These are phyloP conservation scores for Mus caroli DNA, from an alignment of 2,797 vertebrate genomes.

Conservation along the genomic window DNA sequence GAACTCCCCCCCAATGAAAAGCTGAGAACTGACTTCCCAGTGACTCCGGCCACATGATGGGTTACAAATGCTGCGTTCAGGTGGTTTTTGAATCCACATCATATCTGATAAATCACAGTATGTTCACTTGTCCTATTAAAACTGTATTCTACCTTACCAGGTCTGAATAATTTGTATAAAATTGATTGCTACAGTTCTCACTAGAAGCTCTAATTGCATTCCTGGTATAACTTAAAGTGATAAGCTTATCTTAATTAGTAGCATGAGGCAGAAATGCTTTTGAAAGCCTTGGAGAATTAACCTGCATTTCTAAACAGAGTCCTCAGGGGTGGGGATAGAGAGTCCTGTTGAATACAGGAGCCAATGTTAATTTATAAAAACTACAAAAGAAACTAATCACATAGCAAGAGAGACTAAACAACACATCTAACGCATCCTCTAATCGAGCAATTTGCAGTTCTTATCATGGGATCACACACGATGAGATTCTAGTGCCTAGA, in stretches of 20 bases:
- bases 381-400: slow-evolving; percentile 82
- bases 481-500: not conserved
- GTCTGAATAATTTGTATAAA: slow-evolving; percentile 90
- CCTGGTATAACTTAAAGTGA: slow-evolving; percentile 90
- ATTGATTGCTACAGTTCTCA: slow-evolving; percentile 90
- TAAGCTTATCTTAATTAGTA: slow-evolving; percentile 93
- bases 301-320: slow-evolving; percentile 88
- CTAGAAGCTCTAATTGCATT: slow-evolving; percentile 90
- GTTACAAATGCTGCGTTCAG: slow-evolving; percentile 70
- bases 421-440: not conserved
- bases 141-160: slow-evolving; percentile 87
- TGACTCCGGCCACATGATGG: slow-evolving; percentile 68
- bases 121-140: slow-evolving; percentile 88
- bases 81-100: slow-evolving; percentile 82
- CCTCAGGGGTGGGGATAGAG: slow-evolving; percentile 47
- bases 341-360: slow-evolving; percentile 80
- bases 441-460: not conserved
- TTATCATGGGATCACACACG: not conserved
- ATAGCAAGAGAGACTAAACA: slow-evolving; percentile 60
- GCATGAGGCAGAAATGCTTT: slow-evolving; percentile 88
- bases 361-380: slow-evolving; percentile 82
- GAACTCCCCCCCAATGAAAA: slow-evolving; percentile 74
- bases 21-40: slow-evolving; percentile 69
- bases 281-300: slow-evolving; percentile 88
- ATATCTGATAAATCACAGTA: slow-evolving; percentile 85